Base-by-base conservation (phyloP, 2,797 vertebrate genomes). In the Arnoldichthys spilopterus region DNA sequence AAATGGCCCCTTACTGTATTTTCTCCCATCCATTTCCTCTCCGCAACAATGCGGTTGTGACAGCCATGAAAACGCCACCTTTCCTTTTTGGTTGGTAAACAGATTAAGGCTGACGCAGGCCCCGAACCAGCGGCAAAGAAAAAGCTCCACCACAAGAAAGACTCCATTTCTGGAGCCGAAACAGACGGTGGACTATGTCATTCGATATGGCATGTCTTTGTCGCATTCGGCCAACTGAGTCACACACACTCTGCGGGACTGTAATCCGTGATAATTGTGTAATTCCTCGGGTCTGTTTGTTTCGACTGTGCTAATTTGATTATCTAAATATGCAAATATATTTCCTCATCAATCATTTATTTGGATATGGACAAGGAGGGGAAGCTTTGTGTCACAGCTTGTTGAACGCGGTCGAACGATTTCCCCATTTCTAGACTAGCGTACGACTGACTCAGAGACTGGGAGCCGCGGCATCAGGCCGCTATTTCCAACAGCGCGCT, bases 21-120 rank as follows among this genome's bases (percentile, higher is more conserved):
- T 47, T 69, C 37, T 34, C 45, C 18, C 71, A 22, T 74, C 58
- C 54, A 75, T 69, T 75, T 74, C 67, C 74, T 40, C 59, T 53
- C 45, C 34, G 61, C 73, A 63, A 79, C 77, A 73, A 69, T 71
- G 80, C 45, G 54, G 28, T 59, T 64, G n/a, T 70, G 82, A 80
- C 71, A 85, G 71, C 76, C 82, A 61, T 82, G 67, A 80, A 82
- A 83, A 77, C 58, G 54, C 16, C 74, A 80, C 66, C 47, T 83
- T 83, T 77, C 24, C 12, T 43, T 75, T 75, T 51, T 13, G 20
- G 61, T 78, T 64, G 61, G 61, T 45, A 71, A 70, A n/a, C 43
- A 16, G 66, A 81, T 83, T 85, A 72, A 30, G 74, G 32, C 26
- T 34, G 62, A 77, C 71, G 43, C 45, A 51, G 59, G 32, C 61